A percentile compares a stretch with the other conserved stretches of the same genome.
These are phyloP conservation scores for Engystomops pustulosus DNA, from an alignment of 2,113 vertebrate genomes.

Conservation along the genomic window DNA sequence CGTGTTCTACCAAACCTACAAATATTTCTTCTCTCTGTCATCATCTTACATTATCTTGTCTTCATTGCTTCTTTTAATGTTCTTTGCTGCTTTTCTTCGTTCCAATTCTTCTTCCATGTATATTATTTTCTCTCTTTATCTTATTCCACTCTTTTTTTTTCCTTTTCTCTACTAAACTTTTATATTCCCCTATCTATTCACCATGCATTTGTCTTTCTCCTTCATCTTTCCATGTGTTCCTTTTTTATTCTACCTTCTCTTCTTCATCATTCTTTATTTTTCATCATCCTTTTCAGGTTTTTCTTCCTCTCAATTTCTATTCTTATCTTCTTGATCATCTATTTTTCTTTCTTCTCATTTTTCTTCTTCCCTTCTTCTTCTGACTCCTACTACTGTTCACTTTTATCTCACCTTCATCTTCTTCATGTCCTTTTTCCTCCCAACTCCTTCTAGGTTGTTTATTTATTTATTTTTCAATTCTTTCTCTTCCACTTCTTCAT, in stretches of 20 bases:
- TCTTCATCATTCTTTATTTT: neutral
- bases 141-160: no score
- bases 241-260: neutral
- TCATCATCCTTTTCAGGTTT: neutral
- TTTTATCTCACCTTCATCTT: neutral
- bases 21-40: no score
- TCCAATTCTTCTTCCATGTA: no score
- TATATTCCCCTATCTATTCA: no score
- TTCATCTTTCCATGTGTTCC: neutral
- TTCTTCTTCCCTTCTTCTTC: neutral
- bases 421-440: neutral
- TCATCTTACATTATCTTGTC: no score
- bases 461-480: neutral
- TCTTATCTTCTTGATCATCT: neutral
- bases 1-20: no score
- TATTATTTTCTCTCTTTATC: no score
- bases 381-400: neutral
- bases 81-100: no score
- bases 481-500: neutral
- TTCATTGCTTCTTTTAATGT: no score
- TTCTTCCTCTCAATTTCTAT: neutral
- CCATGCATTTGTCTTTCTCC: no score
- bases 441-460: neutral
- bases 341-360: neutral
- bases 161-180: no score